Evolutionary conservation across 2,797 vertebrate genomes (phyloP), one percentile per base, ranked within the genome.

Genomic region (Hirundo rustica): DNA sequence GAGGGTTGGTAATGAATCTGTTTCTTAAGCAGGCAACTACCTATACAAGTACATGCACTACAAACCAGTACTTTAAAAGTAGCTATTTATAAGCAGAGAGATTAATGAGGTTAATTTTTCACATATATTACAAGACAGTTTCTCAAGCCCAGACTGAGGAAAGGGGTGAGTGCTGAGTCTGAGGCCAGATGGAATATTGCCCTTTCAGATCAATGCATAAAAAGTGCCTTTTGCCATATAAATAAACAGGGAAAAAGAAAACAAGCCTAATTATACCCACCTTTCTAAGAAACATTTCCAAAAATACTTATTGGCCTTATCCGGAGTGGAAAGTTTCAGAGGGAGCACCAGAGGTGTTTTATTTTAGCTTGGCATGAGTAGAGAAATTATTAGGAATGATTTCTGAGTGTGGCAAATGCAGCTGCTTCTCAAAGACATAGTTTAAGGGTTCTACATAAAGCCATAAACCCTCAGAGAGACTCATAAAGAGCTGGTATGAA

Each of bases 71-170:
- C 92, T 95, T 96, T 80, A 74, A 96, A 96, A 94, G 50, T 27
- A 72, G 67, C 81, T 97, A 95, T 97, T 97, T 97, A 96, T 97
- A 97, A 97, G 88, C 48, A 89, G 38, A 92, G 60, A 96, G 36
- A 91, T 34, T 65, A 75, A 92, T 88, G 91, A 91, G 51, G 58
- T 51, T 95, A 60, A 81, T 91, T 91, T 96, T 96, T 97, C 81
- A 45, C 85, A 74, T 92, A 95, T 78, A 96, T 54, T 78, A 62
- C 89, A 92, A 97, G 85, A 83, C 54, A 86, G 58, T 94, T 97
- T 96, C 89, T 89, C 84, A 93, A 95, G 71, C 57, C 68, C 72
- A 93, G 86, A 76, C 47, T 66, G 72, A 88, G 73, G 78, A 96
- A 93, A 96, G 40, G 26, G 51, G 32, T 89, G 80, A 96, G 95